Percentiles rank a stretch among this genome's conserved stretches.
phyloP scores from a whole-genome alignment of 2,797 vertebrate species.

The Heteromormyrus szaboi region DNA sequence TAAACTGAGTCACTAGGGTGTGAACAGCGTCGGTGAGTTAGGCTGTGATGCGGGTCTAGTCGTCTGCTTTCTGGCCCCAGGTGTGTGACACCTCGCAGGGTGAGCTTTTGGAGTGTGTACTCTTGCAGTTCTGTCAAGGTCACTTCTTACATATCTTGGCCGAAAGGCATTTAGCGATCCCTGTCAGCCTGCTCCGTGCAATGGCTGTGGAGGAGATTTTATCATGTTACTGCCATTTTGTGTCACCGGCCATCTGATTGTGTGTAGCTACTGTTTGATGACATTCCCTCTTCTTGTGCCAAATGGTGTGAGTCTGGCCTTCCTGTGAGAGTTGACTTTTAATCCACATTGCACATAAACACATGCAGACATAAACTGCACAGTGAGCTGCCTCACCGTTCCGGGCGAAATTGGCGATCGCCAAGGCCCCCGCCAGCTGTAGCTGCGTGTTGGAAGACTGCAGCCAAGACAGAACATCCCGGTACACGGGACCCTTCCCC shows the following conservation, averaged over 20 bases:
- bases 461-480: conserved; percentile 60
- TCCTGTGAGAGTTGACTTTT: background rate
- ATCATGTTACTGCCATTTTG: background rate
- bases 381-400: conserved; percentile 45
- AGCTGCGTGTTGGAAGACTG: conserved; percentile 61
- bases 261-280: background rate
- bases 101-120: background rate
- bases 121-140: background rate
- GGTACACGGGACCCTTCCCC: conserved; percentile 56
- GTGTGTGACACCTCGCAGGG: background rate
- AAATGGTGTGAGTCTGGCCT: background rate
- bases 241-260: background rate
- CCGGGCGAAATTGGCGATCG: conserved; percentile 66
- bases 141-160: background rate
- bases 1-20: background rate
- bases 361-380: background rate
- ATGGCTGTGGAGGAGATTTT: background rate
- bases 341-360: background rate
- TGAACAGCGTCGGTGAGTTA: background rate
- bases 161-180: background rate
- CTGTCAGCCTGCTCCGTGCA: background rate
- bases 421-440: conserved; percentile 59
- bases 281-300: background rate
- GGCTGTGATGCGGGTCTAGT: background rate
- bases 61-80: background rate